Percentiles rank a stretch among this genome's conserved stretches.
phyloP scores from a whole-genome alignment of 2,797 vertebrate species.

The Platalea minor region DNA sequence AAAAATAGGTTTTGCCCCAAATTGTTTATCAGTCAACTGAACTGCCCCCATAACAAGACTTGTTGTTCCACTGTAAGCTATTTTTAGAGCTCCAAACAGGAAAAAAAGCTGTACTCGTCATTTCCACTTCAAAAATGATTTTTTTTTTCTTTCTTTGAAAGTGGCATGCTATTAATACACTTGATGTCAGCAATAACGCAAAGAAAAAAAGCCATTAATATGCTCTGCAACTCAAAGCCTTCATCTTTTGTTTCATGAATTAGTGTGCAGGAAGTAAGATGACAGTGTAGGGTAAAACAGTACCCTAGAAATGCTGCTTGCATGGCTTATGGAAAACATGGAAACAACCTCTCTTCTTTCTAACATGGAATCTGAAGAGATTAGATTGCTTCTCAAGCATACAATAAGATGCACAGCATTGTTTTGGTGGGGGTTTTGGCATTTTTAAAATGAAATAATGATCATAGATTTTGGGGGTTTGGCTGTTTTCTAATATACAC shows the following conservation, averaged over 20 bases:
- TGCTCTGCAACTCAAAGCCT: background rate
- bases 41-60: background rate
- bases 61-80: background rate
- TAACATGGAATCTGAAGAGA: background rate
- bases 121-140: background rate
- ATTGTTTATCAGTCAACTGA: background rate
- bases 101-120: background rate
- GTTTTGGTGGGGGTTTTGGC: background rate
- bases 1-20: background rate
- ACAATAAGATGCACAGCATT: background rate
- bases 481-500: background rate
- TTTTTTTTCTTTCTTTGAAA: background rate
- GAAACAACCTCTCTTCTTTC: background rate
- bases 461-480: background rate
- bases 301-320: background rate
- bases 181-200: background rate
- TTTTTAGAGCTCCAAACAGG: background rate
- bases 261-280: background rate
- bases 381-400: background rate
- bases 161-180: background rate
- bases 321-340: background rate
- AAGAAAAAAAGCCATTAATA: background rate
- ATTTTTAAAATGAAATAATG: background rate
- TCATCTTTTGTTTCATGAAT: background rate
- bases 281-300: background rate